Evolutionary conservation across 2,888 invertebrate genomes (phyloP), one percentile per base, ranked within the genome.

Genomic region (Cylloceria caligata): DNA sequence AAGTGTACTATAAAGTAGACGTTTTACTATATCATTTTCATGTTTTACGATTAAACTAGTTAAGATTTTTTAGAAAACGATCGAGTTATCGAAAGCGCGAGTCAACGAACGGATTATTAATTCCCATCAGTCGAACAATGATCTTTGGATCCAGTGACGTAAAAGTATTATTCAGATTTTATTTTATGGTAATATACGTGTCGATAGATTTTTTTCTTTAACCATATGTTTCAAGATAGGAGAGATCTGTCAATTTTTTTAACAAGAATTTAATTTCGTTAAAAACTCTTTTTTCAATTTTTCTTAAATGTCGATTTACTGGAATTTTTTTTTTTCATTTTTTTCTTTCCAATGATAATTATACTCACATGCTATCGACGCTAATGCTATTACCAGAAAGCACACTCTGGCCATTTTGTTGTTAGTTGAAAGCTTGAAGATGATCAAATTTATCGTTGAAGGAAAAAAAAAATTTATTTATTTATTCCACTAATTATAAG

Each of bases 311-410:
- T 5, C 13, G 13, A 24, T 24, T 52, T 24, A 21, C 21, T 3
- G 0, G 21, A 21, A 13, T 16, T 4, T 4, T 6, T 55, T 55
- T 45, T 52, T 67, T 39, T 55, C 21, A 4, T 81, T 60, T 57
- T 39, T n/a, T 1, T 11, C 57, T 57, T 52, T 19, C 60, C 27
- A 52, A 49, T 64, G 11, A 30, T 57, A 72, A 80, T 52, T 45
- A 84, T 89, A 91, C 91, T 90, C 78, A 91, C 91, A 86, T 69
- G 90, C 86, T 42, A 87, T 71, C 13, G 88, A 88, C 21, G 86
- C 80, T 4, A 84, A 77, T 39, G 89, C 87, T 74, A 90, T 42
- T 75, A 87, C 75, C 47, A 90, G 76, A 49, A 91, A 74, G 60
- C 86, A 87, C 81, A 86, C 78, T 85, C 78, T 86, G 57, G 88